Base-by-base conservation (phyloP, 2,113 vertebrate species). In the Lutjanus erythropterus region DNA sequence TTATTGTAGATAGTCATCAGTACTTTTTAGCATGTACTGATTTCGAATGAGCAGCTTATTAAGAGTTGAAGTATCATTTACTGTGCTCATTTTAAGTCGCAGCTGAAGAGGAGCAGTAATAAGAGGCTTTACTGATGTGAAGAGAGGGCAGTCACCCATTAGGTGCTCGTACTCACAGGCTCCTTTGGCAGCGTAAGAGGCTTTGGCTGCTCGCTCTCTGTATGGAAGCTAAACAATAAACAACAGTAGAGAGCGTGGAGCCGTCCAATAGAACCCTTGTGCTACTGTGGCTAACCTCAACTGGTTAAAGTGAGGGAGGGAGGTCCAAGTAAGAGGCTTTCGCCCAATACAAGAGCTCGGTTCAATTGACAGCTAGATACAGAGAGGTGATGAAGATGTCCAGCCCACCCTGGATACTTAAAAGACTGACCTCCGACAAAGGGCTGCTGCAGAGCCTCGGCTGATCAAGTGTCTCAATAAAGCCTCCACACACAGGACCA, bases 371-470 rank as follows among this genome's bases (percentile, higher is more conserved):
- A 37, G 80, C 75, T 49, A 33, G 58, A 76, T 58, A 33, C 80
- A 84, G 65, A 80, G 59, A 84, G 69, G 60, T 90, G 88, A 90
- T 90, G 90, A 90, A 91, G 90, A 90, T 56, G 66, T 89, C 80
- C 83, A 87, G 84, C 86, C 85, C 88, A 84, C 90, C 85, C 88
- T 16, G 80, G 64, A 75, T 69, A 87, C 84, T 88, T 67, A 71
- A 83, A 89, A 76, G 52, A 60, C 68, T 82, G 71, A 82, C 60
- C 53, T 55, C 27, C 21, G 11, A 82, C 86, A 86, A 91, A 90
- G 72, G 73, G 71, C 42, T 49, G 73, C 56, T 35, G 56, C 71
- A 33, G 41, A 21, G 60, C 62, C 55, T 66, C 60, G 37, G 61
- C 79, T 80, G 68, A 86, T 84, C 67, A 56, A 73, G 64, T 76